Evolutionary conservation across 1,140 invertebrate species (phyloP).

Genomic region (Bradynema listronoti): DNA sequence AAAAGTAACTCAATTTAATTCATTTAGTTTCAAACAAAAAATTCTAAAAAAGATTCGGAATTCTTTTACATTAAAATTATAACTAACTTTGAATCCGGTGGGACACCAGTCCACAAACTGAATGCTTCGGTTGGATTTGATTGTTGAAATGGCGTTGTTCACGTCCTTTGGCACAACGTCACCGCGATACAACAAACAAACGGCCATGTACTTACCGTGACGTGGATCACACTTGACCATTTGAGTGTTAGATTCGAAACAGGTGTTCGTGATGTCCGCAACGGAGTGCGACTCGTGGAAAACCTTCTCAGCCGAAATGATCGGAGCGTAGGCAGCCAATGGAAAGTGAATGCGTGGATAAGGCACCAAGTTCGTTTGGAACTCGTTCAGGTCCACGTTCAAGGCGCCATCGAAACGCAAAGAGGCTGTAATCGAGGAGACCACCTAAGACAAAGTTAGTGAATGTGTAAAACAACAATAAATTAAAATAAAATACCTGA

Average conservation of each 20-base stretch:
- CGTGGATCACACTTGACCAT: constrained; percentile 57
- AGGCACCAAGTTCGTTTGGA: constrained; percentile 68
- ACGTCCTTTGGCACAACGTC: constrained; percentile 53
- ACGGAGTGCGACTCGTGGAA: constrained; percentile 64
- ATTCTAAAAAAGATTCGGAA: no score
- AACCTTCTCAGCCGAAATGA: constrained; percentile 75
- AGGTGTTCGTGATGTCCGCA: constrained; percentile 49
- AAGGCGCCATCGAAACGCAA: constrained; percentile 70
- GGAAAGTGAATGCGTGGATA: constrained; percentile 68
- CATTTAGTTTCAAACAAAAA: constrained; percentile 59
- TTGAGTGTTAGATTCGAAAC: constrained; percentile 52
- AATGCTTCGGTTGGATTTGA: constrained; percentile 60
- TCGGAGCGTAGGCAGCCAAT: constrained; percentile 60
- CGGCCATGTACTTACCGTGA: constrained; percentile 67
- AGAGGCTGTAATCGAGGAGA: constrained; percentile 65
- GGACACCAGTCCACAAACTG: constrained; percentile 62
- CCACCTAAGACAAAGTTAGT: constrained; percentile 57
- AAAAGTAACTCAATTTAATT: constrained; percentile 62
- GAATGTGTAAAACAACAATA: neutral
- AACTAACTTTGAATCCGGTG: constrained; percentile 58
- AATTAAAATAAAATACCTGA: constrained; percentile 13
- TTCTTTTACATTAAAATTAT: neutral
- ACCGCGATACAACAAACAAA: constrained; percentile 63
- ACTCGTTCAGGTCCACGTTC: constrained; percentile 69
- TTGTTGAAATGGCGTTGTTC: constrained; percentile 63